phyloP scores from a whole-genome alignment of 2,113 vertebrate species.

The Odontophorus gujanensis region DNA sequence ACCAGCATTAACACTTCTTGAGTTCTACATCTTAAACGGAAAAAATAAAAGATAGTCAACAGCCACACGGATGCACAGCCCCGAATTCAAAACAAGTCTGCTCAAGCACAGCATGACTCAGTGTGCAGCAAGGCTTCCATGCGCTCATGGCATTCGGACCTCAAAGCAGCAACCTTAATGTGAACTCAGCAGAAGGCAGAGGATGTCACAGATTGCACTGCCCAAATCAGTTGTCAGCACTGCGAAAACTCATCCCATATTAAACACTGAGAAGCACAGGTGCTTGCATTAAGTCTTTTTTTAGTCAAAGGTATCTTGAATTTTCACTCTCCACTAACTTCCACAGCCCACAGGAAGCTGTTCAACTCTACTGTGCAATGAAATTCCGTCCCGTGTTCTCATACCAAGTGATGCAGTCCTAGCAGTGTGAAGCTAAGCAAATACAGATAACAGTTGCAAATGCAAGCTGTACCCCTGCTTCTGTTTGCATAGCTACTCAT shows the following conservation, averaged over 20 bases:
- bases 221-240: background rate
- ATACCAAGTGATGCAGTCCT: background rate
- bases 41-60: background rate
- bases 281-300: background rate
- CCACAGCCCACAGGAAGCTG: background rate
- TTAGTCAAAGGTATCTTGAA: background rate
- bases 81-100: background rate
- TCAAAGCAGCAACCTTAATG: background rate
- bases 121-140: accelerated
- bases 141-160: accelerated
- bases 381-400: background rate
- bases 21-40: background rate
- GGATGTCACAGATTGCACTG: background rate
- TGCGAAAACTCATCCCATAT: background rate
- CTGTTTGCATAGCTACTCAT: background rate
- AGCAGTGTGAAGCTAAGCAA: too few species aligned
- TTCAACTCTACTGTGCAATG: background rate
- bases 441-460: background rate
- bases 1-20: background rate
- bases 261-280: background rate
- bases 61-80: background rate
- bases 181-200: background rate
- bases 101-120: accelerated
- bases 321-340: background rate
- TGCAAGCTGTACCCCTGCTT: background rate